Percentiles rank a stretch among this genome's conserved stretches.
These are phyloP conservation scores for Chironomus riparius DNA, from an alignment of 2,888 invertebrate genomes.

Conservation along the genomic window DNA sequence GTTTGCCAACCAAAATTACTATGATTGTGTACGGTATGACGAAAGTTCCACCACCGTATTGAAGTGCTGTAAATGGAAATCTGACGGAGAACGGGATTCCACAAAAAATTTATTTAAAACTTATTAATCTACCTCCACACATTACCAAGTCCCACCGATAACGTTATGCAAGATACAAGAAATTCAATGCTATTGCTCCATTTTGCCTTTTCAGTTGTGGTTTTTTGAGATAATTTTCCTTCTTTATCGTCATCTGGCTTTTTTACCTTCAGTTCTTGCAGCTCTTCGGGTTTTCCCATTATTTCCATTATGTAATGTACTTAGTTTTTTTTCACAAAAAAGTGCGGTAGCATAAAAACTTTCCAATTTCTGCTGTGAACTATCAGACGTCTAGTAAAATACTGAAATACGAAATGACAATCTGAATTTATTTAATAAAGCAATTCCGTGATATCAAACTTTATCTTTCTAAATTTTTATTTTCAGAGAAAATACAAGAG, in stretches of 20 bases:
- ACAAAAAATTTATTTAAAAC: slow-evolving; percentile 29
- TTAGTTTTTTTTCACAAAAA: too few relatives aligned
- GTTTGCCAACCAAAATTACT: slow-evolving; percentile 54
- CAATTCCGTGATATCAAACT: too few relatives aligned
- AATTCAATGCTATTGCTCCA: slow-evolving; percentile 57
- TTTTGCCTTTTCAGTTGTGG: slow-evolving; percentile 29
- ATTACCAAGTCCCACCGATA: slow-evolving; percentile 58
- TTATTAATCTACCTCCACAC: slow-evolving; percentile 44
- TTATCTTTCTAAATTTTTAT: too few relatives aligned
- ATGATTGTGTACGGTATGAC: slow-evolving; percentile 47
- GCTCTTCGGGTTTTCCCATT: background rate
- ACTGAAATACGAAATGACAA: too few relatives aligned
- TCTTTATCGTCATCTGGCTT: background rate
- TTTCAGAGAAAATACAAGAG: too few relatives aligned
- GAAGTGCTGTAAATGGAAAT: slow-evolving; percentile 55
- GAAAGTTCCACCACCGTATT: slow-evolving; percentile 52
- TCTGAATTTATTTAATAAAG: too few relatives aligned
- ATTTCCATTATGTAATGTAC: background rate
- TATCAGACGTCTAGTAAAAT: too few relatives aligned
- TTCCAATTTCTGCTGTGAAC: too few relatives aligned
- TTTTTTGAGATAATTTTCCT: background rate
- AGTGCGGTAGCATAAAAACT: too few relatives aligned
- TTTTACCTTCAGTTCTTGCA: background rate
- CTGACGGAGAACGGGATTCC: slow-evolving; percentile 32
- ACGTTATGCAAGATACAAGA: slow-evolving; percentile 49